phyloP scores from a whole-genome alignment of 2,797 vertebrate species.

The Alosa sapidissima region DNA sequence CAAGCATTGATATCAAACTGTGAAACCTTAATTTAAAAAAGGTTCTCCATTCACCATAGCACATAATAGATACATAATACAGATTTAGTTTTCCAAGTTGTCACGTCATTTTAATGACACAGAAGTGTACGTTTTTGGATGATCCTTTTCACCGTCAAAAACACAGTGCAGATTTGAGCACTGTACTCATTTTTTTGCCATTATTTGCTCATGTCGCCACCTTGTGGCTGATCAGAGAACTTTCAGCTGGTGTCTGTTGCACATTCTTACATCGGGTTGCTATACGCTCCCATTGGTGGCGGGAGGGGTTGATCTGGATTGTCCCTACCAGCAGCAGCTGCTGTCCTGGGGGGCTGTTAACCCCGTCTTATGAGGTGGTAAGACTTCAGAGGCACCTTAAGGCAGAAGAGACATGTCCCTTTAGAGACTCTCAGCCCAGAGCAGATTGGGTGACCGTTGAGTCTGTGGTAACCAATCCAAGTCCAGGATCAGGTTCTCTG shows the following conservation, averaged over 20 bases:
- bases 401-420: background rate
- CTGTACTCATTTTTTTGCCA: background rate
- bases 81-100: too few species aligned
- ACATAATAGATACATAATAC: background rate
- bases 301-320: background rate
- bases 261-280: background rate
- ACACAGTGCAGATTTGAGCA: background rate
- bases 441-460: background rate
- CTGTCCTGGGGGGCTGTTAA: slow-evolving; percentile 10
- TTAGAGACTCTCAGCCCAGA: background rate
- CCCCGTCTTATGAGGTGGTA: slow-evolving; percentile 28
- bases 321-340: background rate
- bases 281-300: background rate
- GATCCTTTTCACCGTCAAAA: background rate
- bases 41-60: background rate
- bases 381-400: slow-evolving; percentile 22
- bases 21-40: background rate
- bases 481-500: background rate
- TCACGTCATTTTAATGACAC: too few species aligned
- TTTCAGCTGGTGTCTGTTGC: background rate
- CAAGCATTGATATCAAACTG: too few species aligned
- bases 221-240: slow-evolving; percentile 51
- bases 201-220: slow-evolving; percentile 48
- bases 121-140: too few species aligned
- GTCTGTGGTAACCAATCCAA: background rate